phyloP scores from a whole-genome alignment of 2,888 invertebrate genomes.

The Himalopsyche tibetana region DNA sequence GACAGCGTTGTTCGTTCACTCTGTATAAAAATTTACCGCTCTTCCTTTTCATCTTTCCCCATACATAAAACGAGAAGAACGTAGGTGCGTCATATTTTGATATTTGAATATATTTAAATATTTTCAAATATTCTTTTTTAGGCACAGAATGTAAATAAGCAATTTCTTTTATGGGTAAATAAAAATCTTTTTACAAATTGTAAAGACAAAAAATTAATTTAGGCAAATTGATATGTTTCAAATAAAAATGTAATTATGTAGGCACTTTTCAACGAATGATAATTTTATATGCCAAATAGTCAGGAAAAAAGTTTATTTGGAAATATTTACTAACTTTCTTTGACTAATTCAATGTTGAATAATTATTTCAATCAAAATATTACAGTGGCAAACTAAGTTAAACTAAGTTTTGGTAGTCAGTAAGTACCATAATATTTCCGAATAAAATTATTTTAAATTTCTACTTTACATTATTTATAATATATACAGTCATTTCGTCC shows the following conservation, averaged over 20 bases:
- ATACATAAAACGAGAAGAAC: not conserved
- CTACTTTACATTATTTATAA: too few relatives aligned
- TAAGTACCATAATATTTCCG: too few relatives aligned
- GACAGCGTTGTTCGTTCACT: not conserved
- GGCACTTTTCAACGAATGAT: too few relatives aligned
- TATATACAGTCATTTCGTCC: too few relatives aligned
- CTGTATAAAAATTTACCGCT: not conserved
- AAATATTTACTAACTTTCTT: too few relatives aligned
- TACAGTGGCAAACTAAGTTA: too few relatives aligned
- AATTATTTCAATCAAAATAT: too few relatives aligned
- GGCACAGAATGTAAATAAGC: not conserved
- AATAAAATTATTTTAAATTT: too few relatives aligned
- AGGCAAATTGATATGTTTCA: not conserved
- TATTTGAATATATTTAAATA: slow-evolving; percentile 8
- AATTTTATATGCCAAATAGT: too few relatives aligned
- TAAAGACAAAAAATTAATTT: not conserved
- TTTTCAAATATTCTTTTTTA: not conserved
- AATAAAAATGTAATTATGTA: not conserved
- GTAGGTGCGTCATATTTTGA: not conserved
- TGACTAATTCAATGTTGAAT: too few relatives aligned
- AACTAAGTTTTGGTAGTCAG: too few relatives aligned
- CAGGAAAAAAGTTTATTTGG: too few relatives aligned
- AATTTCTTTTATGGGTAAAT: not conserved
- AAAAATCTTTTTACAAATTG: not conserved
- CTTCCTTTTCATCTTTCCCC: not conserved